A percentile compares a stretch with the other conserved stretches of the same genome.
phyloP scores from a whole-genome alignment of 2,797 vertebrate species.

The Macrochelys suwanniensis region DNA sequence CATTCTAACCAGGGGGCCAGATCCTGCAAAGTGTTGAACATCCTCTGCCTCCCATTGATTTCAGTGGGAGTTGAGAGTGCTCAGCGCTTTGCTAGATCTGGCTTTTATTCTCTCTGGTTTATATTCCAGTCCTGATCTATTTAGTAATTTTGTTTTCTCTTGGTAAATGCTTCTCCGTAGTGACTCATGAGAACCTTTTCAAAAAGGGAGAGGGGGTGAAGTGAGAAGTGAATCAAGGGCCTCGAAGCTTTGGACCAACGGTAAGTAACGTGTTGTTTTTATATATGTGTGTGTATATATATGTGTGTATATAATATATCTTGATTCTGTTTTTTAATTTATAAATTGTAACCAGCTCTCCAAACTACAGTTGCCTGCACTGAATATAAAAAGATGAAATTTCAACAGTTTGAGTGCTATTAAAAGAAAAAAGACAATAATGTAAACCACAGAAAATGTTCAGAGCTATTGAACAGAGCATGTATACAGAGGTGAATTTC shows the following conservation, averaged over 20 bases:
- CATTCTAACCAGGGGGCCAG: neutral
- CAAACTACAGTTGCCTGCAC: fast-evolving
- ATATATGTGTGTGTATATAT: too few species aligned
- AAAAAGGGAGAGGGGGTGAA: neutral
- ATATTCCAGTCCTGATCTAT: neutral
- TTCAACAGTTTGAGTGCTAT: fast-evolving
- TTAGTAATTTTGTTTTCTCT: neutral
- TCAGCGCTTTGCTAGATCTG: neutral
- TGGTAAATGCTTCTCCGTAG: neutral
- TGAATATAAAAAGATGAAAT: fast-evolving
- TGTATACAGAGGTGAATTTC: neutral
- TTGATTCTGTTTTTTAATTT: neutral
- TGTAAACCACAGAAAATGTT: neutral
- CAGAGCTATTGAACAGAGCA: neutral
- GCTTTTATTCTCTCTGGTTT: neutral
- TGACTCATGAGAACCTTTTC: neutral
- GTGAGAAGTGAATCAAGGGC: fast-evolving
- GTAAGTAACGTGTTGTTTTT: fast-evolving
- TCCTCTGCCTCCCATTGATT: neutral
- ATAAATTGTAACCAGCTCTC: fast-evolving
- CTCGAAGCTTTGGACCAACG: fast-evolving
- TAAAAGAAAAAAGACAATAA: neutral
- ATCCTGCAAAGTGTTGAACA: neutral
- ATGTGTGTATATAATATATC: too few species aligned
- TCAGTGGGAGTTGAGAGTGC: fast-evolving